Conservation (phyloP, 2,797 vertebrate species). For the Pterois miles region DNA sequence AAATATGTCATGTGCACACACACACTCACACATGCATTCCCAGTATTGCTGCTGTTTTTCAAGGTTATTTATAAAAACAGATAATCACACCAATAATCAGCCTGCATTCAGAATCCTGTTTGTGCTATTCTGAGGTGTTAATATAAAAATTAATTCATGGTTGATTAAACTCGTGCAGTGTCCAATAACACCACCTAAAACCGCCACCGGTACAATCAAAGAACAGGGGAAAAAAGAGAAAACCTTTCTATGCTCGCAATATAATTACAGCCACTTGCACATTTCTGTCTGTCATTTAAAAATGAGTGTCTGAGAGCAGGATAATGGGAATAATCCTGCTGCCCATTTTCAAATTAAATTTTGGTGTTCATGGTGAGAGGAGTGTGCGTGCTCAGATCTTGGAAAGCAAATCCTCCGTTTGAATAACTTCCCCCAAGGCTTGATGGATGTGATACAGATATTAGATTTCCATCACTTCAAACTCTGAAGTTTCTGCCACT, state of each 20-base stretch:
- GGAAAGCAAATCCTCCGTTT: constrained; percentile 60
- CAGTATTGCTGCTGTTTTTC: background rate
- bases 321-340: constrained; percentile 77
- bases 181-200: constrained; percentile 18
- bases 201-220: constrained; percentile 33
- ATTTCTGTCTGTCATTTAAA: constrained; percentile 72
- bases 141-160: constrained; percentile 26
- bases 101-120: background rate
- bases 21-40: background rate
- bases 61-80: background rate
- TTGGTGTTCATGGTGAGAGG: constrained; percentile 57
- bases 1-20: background rate
- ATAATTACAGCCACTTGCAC: constrained; percentile 67
- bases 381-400: constrained; percentile 42
- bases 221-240: constrained; percentile 9
- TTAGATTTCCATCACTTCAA: constrained; percentile 79
- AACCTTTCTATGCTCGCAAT: constrained; percentile 21
- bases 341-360: constrained; percentile 78
- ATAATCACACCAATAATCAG: background rate
- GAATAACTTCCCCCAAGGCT: constrained; percentile 65
- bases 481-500: constrained; percentile 68
- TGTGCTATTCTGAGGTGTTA: constrained; percentile 18
- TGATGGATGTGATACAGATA: constrained; percentile 79
- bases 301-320: constrained; percentile 63
- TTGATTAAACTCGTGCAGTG: constrained; percentile 33